Conservation (phyloP, 2,888 invertebrate species). For the Parnassius glacialis region DNA sequence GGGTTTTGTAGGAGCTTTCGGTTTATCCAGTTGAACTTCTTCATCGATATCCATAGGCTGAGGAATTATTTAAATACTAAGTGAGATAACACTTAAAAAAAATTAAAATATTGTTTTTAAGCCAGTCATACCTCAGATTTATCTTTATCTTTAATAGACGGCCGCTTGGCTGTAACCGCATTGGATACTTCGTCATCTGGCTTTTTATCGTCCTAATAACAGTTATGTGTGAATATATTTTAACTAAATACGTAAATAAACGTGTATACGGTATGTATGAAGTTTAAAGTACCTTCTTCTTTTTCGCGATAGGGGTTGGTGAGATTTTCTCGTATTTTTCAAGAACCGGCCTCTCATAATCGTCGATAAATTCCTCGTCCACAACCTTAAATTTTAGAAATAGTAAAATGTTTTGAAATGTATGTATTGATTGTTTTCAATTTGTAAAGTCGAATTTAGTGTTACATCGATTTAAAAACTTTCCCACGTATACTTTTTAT, state of each 20-base stretch:
- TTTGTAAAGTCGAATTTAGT: background rate
- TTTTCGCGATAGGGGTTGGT: conserved; percentile 74
- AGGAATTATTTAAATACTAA: conserved; percentile 16
- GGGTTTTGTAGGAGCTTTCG: conserved; percentile 63
- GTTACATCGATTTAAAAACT: background rate
- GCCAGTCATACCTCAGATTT: conserved; percentile 59
- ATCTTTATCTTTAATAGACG: conserved; percentile 71
- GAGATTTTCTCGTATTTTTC: conserved; percentile 85
- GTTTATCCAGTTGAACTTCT: conserved; percentile 66
- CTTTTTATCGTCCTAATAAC: conserved; percentile 50
- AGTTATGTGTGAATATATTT: conserved; percentile 22
- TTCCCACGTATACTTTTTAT: too few species aligned
- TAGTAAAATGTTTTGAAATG: background rate
- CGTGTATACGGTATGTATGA: background rate
- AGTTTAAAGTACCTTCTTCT: conserved; percentile 67
- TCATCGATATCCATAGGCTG: conserved; percentile 76
- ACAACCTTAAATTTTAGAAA: conserved; percentile 54
- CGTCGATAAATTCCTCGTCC: conserved; percentile 79
- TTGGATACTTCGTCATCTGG: conserved; percentile 60
- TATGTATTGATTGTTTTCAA: background rate
- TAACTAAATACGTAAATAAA: conserved; percentile 11
- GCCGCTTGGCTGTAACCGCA: conserved; percentile 60
- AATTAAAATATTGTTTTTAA: conserved; percentile 2
- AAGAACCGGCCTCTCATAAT: conserved; percentile 88
- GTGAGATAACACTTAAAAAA: conserved; percentile 3